Conservation (phyloP, 2,113 vertebrate species). For the Antechinus stuartii region DNA sequence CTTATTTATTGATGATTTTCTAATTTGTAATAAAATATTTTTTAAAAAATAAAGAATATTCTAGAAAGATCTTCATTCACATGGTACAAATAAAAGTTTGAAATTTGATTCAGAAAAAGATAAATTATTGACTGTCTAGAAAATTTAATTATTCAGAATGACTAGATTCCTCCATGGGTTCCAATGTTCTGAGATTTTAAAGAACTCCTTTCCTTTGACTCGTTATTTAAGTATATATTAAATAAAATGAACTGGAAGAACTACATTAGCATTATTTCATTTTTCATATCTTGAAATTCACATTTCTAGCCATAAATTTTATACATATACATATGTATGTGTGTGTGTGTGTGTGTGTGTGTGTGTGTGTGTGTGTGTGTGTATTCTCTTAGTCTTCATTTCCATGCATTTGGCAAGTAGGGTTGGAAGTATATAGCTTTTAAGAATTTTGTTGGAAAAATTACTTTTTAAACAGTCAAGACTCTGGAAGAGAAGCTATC, state of each 20-base stretch:
- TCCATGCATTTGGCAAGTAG: constrained; percentile 28
- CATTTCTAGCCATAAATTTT: constrained; percentile 47
- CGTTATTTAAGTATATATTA: constrained; percentile 70
- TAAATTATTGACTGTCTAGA: neutral
- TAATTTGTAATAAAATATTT: neutral
- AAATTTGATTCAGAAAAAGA: neutral
- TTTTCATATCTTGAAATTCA: constrained; percentile 57
- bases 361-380: too few species aligned
- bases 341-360: too few species aligned
- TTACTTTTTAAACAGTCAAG: neutral
- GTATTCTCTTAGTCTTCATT: constrained; percentile 43
- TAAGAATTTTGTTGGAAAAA: constrained; percentile 30
- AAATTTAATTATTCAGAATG: neutral
- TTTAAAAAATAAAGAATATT: neutral
- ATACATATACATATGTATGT: too few species aligned
- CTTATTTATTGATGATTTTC: neutral
- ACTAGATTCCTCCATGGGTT: neutral
- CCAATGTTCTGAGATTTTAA: neutral
- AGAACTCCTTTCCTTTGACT: constrained; percentile 53
- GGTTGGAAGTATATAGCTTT: constrained; percentile 33
- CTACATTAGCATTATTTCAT: constrained; percentile 36
- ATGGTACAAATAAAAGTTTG: neutral
- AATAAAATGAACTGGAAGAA: neutral
- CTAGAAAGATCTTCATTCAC: neutral
- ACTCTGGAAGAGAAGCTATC: neutral